Conservation (phyloP, 2,888 invertebrate species). For the Drosophila neotestacea region DNA sequence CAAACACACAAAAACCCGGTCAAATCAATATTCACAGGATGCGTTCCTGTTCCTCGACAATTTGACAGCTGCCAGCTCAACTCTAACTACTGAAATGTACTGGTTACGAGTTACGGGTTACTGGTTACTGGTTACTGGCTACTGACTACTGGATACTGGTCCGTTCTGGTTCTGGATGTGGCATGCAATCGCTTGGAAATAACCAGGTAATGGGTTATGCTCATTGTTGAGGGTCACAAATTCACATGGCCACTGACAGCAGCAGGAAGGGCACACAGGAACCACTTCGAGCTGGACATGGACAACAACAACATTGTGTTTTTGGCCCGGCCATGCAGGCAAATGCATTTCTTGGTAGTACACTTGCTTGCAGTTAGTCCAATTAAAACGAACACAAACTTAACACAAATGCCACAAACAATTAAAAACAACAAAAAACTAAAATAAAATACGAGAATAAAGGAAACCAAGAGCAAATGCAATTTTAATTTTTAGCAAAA, state of each 20-base stretch:
- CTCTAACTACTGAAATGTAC: slow-evolving; percentile 11
- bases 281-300: slow-evolving; percentile 27
- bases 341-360: slow-evolving; percentile 18
- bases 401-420: slow-evolving; percentile 4
- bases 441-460: background rate
- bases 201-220: slow-evolving; percentile 40
- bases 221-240: slow-evolving; percentile 24
- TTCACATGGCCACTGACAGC: slow-evolving; percentile 27
- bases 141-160: background rate
- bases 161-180: slow-evolving; percentile 20
- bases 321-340: slow-evolving; percentile 26
- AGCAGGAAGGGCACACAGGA: slow-evolving; percentile 14
- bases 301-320: slow-evolving; percentile 20
- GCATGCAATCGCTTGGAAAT: slow-evolving; percentile 49
- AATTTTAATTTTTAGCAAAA: slow-evolving; percentile 41
- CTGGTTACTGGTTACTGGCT: background rate
- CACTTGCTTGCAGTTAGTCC: slow-evolving; percentile 23
- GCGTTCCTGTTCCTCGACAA: slow-evolving; percentile 32
- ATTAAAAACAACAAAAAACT: background rate
- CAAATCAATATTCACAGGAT: slow-evolving; percentile 53
- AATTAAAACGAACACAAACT: slow-evolving; percentile 34
- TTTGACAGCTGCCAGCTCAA: slow-evolving; percentile 48
- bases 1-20: slow-evolving; percentile 25
- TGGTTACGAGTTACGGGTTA: slow-evolving; percentile 5
- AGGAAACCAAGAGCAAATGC: slow-evolving; percentile 18